Conservation (phyloP, 2,888 invertebrate genomes). For the Melolontha melolontha region DNA sequence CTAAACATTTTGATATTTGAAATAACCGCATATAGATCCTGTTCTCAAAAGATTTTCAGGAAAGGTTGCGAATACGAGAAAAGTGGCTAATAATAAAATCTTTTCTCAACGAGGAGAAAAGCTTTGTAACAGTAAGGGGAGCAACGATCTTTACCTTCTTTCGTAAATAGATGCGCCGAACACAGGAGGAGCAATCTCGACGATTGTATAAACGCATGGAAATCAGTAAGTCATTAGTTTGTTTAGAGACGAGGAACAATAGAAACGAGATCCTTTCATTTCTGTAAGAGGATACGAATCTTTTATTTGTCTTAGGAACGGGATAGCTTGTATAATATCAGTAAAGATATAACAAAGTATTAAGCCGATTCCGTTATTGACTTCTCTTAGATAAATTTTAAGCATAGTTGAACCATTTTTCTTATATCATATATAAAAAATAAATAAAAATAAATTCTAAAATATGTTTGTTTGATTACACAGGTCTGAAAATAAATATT, state of each 20-base stretch:
- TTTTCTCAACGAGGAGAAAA: neutral
- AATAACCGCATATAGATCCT: too few species aligned
- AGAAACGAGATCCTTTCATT: neutral
- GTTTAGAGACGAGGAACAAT: constrained; percentile 1
- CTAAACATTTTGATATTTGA: too few species aligned
- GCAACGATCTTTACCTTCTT: neutral
- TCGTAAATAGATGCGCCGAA: constrained; percentile 5
- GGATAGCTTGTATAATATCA: neutral
- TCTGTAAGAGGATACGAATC: constrained; percentile 1
- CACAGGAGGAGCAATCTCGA: constrained; percentile 7
- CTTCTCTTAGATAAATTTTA: too few species aligned
- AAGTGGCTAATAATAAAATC: neutral
- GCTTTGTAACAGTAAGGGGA: neutral
- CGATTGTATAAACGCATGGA: constrained; percentile 1
- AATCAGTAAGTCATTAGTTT: constrained; percentile 14
- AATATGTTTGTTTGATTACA: too few species aligned
- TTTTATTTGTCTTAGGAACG: neutral
- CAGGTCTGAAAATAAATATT: too few species aligned
- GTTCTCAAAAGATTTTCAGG: too few species aligned
- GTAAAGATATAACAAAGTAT: too few species aligned
- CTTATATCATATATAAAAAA: too few species aligned
- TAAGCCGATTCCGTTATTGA: too few species aligned
- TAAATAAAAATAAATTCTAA: too few species aligned
- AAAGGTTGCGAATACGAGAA: too few species aligned
- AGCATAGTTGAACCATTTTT: too few species aligned